Conservation (phyloP, 2,888 invertebrate genomes). For the Lithophane ornitopus region DNA sequence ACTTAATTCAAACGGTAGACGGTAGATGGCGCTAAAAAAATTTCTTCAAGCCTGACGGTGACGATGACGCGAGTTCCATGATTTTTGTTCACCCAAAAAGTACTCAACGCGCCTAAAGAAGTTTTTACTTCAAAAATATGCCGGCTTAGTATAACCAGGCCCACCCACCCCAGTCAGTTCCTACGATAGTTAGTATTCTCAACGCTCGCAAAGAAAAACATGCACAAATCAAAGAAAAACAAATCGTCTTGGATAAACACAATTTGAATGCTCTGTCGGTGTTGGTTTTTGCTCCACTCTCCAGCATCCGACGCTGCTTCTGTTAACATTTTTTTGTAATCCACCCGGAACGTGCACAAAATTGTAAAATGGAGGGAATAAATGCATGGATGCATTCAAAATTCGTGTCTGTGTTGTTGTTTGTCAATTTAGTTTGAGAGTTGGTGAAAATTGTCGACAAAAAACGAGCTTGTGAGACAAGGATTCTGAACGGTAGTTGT, state of each 20-base stretch:
- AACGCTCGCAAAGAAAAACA: not conserved
- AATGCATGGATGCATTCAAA: constrained; percentile 36
- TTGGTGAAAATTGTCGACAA: not conserved
- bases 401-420: constrained; percentile 26
- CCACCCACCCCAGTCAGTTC: no score
- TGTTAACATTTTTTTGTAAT: constrained; percentile 49
- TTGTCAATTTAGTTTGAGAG: constrained; percentile 36
- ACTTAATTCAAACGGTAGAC: no score
- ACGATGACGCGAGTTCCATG: no score
- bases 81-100: no score
- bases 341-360: constrained; percentile 32
- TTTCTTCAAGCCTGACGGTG: no score
- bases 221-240: constrained; percentile 17
- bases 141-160: not conserved
- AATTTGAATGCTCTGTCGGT: constrained; percentile 40
- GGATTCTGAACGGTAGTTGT: no score
- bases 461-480: not conserved
- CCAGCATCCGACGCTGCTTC: constrained; percentile 6
- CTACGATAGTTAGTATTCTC: not conserved
- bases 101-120: no score
- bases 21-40: no score
- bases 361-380: constrained; percentile 46
- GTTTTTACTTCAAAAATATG: no score
- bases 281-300: constrained; percentile 41
- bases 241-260: constrained; percentile 31